Evolutionary conservation across 2,888 invertebrate species (phyloP).

Genomic region (Blera fallax): DNA sequence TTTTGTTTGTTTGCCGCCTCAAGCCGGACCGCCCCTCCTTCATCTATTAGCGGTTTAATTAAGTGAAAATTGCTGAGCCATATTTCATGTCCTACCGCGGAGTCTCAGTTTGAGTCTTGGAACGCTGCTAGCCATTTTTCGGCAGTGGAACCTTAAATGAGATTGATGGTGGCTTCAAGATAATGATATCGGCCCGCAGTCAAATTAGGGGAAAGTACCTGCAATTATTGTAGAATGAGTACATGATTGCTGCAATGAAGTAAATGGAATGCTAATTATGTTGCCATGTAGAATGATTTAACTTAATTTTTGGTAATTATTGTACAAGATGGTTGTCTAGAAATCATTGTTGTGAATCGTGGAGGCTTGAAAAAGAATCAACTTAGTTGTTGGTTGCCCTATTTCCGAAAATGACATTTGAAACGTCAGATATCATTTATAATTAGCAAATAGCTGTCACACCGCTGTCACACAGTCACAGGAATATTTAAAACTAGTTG

Average conservation of each 20-base stretch:
- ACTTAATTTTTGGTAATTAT: background rate
- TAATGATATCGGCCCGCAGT: constrained; percentile 22
- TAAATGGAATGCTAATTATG: constrained; percentile 19
- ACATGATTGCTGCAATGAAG: background rate
- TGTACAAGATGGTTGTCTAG: too few species aligned
- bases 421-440: too few species aligned
- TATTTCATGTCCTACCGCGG: constrained; percentile 32
- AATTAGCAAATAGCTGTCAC: too few species aligned
- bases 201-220: constrained; percentile 25
- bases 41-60: constrained; percentile 61
- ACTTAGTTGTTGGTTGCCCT: too few species aligned
- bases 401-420: too few species aligned
- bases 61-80: constrained; percentile 59
- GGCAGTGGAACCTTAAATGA: constrained; percentile 3
- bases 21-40: constrained; percentile 15
- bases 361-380: too few species aligned
- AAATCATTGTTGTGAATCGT: too few species aligned
- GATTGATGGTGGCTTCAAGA: constrained; percentile 39
- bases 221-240: constrained; percentile 15
- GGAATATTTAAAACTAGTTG: too few species aligned
- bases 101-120: background rate
- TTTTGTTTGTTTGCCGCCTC: background rate
- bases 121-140: constrained; percentile 1
- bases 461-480: too few species aligned
- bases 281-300: background rate